Evolutionary conservation across 2,797 vertebrate genomes (phyloP).

Genomic region (Australoheros facetus): DNA sequence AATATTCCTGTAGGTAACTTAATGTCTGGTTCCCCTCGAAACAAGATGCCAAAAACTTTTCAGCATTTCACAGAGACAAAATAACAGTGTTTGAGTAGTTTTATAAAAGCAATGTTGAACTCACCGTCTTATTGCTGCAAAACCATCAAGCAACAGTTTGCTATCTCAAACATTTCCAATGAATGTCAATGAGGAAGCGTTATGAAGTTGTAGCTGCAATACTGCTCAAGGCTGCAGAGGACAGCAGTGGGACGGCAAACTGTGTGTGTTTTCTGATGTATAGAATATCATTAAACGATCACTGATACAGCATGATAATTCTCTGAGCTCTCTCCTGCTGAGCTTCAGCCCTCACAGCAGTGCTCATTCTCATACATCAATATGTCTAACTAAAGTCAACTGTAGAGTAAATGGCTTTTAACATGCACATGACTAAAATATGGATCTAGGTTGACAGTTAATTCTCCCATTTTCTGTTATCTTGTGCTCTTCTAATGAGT

Average conservation of each 20-base stretch:
- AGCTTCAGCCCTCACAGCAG: background rate
- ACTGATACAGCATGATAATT: background rate
- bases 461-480: constrained; percentile 8
- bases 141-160: constrained; percentile 34
- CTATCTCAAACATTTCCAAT: constrained; percentile 35
- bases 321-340: background rate
- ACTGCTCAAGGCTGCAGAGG: constrained; percentile 24
- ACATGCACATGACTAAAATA: constrained; percentile 24
- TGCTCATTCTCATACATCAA: background rate
- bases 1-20: constrained; percentile 27
- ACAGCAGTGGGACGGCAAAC: background rate
- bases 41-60: constrained; percentile 9
- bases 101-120: constrained; percentile 33
- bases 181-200: constrained; percentile 54
- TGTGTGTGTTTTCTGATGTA: constrained; percentile 15
- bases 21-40: constrained; percentile 26
- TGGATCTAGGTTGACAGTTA: constrained; percentile 33
- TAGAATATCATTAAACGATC: constrained; percentile 37
- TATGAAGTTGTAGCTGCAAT: constrained; percentile 18
- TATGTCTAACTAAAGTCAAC: background rate
- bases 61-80: constrained; percentile 20
- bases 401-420: constrained; percentile 9
- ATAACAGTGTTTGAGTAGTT: constrained; percentile 26
- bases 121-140: constrained; percentile 33
- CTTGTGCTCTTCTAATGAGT: constrained; percentile 42